Evolutionary conservation across 2,113 vertebrate genomes (phyloP).

Genomic region (Heterochromis multidens): DNA sequence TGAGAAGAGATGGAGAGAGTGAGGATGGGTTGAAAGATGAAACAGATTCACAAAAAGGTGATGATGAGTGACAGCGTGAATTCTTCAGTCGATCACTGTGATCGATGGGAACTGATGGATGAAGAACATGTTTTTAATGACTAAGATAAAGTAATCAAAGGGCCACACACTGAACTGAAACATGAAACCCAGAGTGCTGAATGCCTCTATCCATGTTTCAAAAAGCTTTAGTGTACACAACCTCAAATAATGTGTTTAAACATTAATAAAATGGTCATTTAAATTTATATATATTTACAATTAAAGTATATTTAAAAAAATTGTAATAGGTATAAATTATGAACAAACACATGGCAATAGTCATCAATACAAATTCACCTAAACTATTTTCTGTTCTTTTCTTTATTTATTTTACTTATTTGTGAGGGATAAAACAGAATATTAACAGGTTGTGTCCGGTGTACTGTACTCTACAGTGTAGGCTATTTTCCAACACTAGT

Average conservation of each 20-base stretch:
- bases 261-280: not conserved
- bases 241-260: not conserved
- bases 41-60: not conserved
- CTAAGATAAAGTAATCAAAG: not conserved
- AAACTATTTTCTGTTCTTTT: too few relatives aligned
- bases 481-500: not conserved
- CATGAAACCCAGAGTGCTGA: not conserved
- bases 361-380: too few relatives aligned
- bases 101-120: slow-evolving; percentile 5
- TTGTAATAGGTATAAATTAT: too few relatives aligned
- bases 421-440: not conserved
- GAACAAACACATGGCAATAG: too few relatives aligned
- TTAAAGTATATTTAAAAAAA: not conserved
- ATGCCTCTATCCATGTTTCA: too few relatives aligned
- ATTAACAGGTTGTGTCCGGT: not conserved
- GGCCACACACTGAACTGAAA: too few relatives aligned
- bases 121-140: not conserved
- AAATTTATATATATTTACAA: not conserved
- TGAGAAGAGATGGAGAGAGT: slow-evolving; percentile 7
- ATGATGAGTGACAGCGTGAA: not conserved
- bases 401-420: too few relatives aligned
- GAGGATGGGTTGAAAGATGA: slow-evolving; percentile 34
- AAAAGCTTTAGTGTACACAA: not conserved
- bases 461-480: not conserved
- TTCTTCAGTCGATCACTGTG: not conserved